A percentile compares a stretch with the other conserved stretches of the same genome.
phyloP scores from a whole-genome alignment of 2,797 vertebrate genomes.

The Echiichthys vipera region DNA sequence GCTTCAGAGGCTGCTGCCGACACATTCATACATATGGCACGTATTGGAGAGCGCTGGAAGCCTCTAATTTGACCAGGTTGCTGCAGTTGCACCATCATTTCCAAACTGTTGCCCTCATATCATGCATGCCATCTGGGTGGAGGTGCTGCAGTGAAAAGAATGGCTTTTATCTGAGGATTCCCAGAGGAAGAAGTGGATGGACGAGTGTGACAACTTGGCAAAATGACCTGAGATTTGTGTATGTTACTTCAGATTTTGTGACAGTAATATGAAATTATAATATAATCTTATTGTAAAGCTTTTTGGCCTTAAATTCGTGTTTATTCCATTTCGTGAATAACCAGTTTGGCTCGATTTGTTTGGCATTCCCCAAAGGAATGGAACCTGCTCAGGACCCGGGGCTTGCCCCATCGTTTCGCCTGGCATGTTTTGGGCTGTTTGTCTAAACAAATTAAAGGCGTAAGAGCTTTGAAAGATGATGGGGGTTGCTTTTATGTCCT shows the following conservation, averaged over 20 bases:
- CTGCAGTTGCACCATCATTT: conserved; percentile 58
- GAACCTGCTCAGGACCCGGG: conserved; percentile 60
- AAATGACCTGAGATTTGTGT: neutral
- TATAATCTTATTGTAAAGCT: neutral
- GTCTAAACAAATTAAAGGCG: conserved; percentile 84
- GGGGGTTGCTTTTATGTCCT: conserved; percentile 75
- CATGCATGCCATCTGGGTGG: conserved; percentile 72
- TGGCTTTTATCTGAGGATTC: conserved; percentile 36
- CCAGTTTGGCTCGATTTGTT: conserved; percentile 19
- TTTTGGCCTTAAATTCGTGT: neutral
- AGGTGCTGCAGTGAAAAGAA: conserved; percentile 50
- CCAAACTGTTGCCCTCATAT: conserved; percentile 62
- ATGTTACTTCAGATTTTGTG: neutral
- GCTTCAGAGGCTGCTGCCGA: conserved; percentile 26
- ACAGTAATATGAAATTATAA: neutral
- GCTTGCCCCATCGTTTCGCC: conserved; percentile 57
- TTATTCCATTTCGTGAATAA: neutral
- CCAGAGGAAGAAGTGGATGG: conserved; percentile 37
- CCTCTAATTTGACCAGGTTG: conserved; percentile 63
- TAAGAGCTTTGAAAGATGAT: conserved; percentile 75
- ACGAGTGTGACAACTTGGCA: conserved; percentile 11
- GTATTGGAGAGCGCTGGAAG: conserved; percentile 25
- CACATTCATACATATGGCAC: conserved; percentile 45
- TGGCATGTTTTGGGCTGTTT: conserved; percentile 79
- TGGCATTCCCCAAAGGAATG: conserved; percentile 19